Evolutionary conservation across 2,797 vertebrate genomes (phyloP), one percentile per base, ranked within the genome.

Genomic region (Semaprochilodus insignis): DNA sequence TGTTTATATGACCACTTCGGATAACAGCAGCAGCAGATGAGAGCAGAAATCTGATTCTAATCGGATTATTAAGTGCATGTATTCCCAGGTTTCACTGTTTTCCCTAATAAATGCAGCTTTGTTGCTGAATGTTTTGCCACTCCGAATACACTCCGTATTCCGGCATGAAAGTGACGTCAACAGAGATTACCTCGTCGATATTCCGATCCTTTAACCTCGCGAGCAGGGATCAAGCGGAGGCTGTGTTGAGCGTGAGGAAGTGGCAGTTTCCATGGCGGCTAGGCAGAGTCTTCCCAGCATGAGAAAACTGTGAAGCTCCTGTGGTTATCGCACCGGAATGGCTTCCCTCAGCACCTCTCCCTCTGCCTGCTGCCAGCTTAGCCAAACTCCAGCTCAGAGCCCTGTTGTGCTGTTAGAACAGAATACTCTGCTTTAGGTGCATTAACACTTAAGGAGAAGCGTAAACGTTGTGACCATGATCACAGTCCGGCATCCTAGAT

Each of bases 261-360:
- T 85, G 81, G 82, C 34, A 67, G 59, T 88, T 87, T 91, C 86
- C 80, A 48, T 85, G 87, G 89, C 83, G 80, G 83, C 90, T 87
- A 80, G 81, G 78, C 83, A 63, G 75, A 74, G 76, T 73, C 23
- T 59, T 88, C 88, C 87, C 91, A 90, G 87, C 80, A 79, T 21
- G 79, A 91, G 84, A 88, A 88, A 89, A 88, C 85, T 40, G 85
- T 87, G 91, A 87, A 88, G 85, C 81, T 88, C 93, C 89, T 91
- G 88, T 90, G 90, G 92, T 91, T 93, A 91, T 93, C 89, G 90
- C 92, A 93, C 91, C 87, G 81, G 90, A 94, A 90, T 86, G 91
- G 89, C 85, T 93, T 93, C 88, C 89, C 91, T 89, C 81, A 27
- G 81, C 72, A 63, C 91, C 63, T 83, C 51, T 72, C 72, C 91